These are phyloP conservation scores for Trochalopteron elliotii DNA, from an alignment of 2,113 vertebrate species.

Conservation along the genomic window DNA sequence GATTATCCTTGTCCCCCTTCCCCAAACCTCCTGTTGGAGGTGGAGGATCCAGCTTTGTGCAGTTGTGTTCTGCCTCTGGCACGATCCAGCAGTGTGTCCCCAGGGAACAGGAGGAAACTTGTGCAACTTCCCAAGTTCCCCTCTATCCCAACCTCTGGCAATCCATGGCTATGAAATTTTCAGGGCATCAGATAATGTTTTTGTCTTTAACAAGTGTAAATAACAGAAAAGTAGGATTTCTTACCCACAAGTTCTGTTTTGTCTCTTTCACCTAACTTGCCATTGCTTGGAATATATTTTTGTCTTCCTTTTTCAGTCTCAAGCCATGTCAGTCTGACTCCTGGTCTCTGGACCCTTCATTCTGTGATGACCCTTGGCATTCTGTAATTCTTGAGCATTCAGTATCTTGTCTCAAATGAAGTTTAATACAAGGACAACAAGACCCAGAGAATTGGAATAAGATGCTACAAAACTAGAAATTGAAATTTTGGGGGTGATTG, in stretches of 20 bases:
- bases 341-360: not conserved
- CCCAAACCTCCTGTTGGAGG: not conserved
- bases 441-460: not conserved
- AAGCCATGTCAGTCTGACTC: not conserved
- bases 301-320: not conserved
- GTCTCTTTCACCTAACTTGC: not conserved
- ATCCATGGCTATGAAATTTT: not conserved
- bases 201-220: not conserved
- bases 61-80: not conserved
- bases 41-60: not conserved
- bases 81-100: not conserved
- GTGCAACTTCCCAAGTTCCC: not conserved
- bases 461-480: not conserved
- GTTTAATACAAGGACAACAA: not conserved
- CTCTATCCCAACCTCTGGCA: not conserved
- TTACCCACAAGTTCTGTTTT: not conserved
- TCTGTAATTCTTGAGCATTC: not conserved
- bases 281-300: not conserved
- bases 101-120: not conserved
- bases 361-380: not conserved
- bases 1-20: not conserved
- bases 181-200: not conserved
- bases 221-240: not conserved
- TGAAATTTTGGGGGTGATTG: not conserved
- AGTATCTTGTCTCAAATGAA: not conserved